Percentiles rank a stretch among this genome's conserved stretches.
Evolutionary conservation across 2,888 invertebrate species (phyloP).

Genomic region (Cephus runcator): DNA sequence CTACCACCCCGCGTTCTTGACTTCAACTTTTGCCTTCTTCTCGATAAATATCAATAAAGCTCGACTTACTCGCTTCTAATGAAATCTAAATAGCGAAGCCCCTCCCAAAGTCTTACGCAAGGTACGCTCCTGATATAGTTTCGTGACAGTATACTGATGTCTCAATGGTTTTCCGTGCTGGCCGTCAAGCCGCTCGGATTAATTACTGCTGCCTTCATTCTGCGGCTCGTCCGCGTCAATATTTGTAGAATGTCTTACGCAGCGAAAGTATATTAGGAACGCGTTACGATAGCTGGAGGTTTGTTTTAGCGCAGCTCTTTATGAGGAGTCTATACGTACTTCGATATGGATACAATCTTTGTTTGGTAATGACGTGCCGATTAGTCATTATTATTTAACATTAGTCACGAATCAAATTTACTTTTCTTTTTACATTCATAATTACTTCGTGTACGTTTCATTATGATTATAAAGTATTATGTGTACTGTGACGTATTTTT

Average conservation of each 20-base stretch:
- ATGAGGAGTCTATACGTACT: no score
- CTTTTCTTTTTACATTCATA: no score
- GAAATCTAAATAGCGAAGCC: conserved; percentile 54
- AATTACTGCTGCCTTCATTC: conserved; percentile 47
- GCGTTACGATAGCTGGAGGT: background rate
- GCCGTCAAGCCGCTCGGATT: conserved; percentile 42
- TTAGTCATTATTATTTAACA: no score
- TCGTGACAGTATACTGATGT: conserved; percentile 19
- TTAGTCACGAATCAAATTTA: no score
- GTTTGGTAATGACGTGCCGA: no score
- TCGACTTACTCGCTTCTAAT: conserved; percentile 46
- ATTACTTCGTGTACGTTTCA: no score
- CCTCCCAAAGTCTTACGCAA: background rate
- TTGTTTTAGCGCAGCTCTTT: no score
- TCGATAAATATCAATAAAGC: conserved; percentile 53
- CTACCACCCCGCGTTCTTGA: conserved; percentile 45
- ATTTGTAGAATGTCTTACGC: conserved; percentile 20
- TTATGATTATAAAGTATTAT: no score
- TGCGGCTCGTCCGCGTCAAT: conserved; percentile 26
- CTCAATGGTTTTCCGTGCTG: conserved; percentile 47
- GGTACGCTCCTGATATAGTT: background rate
- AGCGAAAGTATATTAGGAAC: background rate
- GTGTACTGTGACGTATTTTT: background rate
- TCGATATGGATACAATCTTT: no score
- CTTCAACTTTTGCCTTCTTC: conserved; percentile 34